Evolutionary conservation across 2,888 invertebrate species (phyloP).

Genomic region (Nephrocerus scutellatus): DNA sequence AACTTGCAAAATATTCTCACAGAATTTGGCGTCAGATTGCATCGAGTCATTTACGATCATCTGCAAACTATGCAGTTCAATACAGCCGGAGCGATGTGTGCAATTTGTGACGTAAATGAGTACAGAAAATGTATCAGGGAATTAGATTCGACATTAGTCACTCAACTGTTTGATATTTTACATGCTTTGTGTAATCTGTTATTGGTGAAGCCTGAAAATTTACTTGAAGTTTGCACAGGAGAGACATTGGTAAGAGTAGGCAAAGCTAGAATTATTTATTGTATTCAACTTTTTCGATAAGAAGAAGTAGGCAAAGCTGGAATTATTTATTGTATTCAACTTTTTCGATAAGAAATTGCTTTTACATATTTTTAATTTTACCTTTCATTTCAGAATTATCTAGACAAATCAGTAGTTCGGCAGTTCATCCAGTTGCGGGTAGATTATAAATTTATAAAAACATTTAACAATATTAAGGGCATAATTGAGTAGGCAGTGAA

Average conservation of each 20-base stretch:
- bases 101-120: constrained; percentile 96
- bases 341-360: background rate
- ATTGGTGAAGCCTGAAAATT: constrained; percentile 90
- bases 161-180: constrained; percentile 87
- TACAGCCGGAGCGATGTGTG: constrained; percentile 93
- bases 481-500: constrained; percentile 44
- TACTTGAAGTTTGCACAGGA: constrained; percentile 90
- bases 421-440: constrained; percentile 91
- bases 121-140: constrained; percentile 80
- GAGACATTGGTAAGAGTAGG: constrained; percentile 74
- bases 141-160: constrained; percentile 68
- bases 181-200: constrained; percentile 94
- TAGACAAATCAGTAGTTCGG: constrained; percentile 82
- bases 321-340: background rate
- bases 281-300: constrained; percentile 49
- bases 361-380: constrained; percentile 3
- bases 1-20: constrained; percentile 79
- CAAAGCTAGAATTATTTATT: background rate
- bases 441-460: constrained; percentile 84
- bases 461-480: constrained; percentile 56
- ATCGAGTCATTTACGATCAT: constrained; percentile 90
- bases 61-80: constrained; percentile 90
- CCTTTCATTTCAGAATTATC: constrained; percentile 68
- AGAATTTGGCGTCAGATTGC: constrained; percentile 87
- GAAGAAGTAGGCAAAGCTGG: constrained; percentile 51